Conservation (phyloP, 2,797 vertebrate species). For the Acrocephalus scirpaceus region DNA sequence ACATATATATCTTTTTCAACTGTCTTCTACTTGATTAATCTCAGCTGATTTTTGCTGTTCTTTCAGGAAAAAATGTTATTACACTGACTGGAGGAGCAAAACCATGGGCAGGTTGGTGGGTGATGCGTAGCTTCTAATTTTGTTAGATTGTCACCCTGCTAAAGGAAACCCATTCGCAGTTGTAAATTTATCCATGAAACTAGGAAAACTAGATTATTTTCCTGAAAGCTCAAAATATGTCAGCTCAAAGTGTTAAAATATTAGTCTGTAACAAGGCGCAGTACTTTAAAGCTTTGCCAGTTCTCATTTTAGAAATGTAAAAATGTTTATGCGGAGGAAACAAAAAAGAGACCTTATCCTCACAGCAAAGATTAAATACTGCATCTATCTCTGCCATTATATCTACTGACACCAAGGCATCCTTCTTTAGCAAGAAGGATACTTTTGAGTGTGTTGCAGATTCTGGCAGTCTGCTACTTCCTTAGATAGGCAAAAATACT, state of each 20-base stretch:
- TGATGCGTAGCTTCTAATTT: slow-evolving; percentile 70
- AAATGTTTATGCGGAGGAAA: neutral
- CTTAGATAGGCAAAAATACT: neutral
- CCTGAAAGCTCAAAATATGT: slow-evolving; percentile 14
- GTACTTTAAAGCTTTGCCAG: neutral
- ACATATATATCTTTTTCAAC: neutral
- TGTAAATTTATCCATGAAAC: slow-evolving; percentile 72
- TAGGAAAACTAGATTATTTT: slow-evolving; percentile 32
- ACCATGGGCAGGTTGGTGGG: slow-evolving; percentile 90
- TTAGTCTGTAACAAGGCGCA: neutral
- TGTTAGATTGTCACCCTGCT: slow-evolving; percentile 52
- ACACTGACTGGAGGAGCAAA: slow-evolving; percentile 95
- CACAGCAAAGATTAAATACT: neutral
- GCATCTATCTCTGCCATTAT: neutral
- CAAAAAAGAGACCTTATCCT: neutral
- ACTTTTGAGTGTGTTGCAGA: neutral
- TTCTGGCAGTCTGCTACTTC: neutral
- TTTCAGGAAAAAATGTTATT: slow-evolving; percentile 97
- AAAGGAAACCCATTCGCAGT: slow-evolving; percentile 53
- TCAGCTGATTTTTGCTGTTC: slow-evolving; percentile 69
- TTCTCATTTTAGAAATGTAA: neutral
- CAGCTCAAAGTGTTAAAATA: slow-evolving; percentile 35
- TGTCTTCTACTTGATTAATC: slow-evolving; percentile 39
- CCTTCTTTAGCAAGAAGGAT: neutral
- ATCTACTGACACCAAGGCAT: neutral